Base-by-base conservation (phyloP, 2,888 invertebrate species). In the Synergus itoensis region DNA sequence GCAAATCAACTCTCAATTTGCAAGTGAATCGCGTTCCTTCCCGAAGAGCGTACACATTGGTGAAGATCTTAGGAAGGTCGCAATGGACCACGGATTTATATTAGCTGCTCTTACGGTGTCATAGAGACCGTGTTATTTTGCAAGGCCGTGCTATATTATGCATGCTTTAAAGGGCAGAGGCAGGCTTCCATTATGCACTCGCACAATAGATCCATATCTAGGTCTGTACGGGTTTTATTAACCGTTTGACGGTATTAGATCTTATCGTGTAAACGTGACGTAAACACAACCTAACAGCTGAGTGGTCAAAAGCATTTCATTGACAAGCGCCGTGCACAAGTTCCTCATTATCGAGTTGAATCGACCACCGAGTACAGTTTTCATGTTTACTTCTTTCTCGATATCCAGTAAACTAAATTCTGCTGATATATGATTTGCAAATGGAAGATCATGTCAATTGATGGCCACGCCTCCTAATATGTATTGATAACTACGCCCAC, bases 201-300 rank as follows among this genome's bases (percentile, higher is more conserved):
- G 86, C 84, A 88, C 87, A 89, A 89, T 89, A 85, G 86, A 88
- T 88, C 86, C 86, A 80, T 88, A 89, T 90, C 87, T 90, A 88
- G 87, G 88, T 88, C 87, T 86, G 84, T 84, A 83, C 84, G 79
- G 84, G 87, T 88, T 89, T 90, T 88, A 89, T 91, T 88, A 88
- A 88, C 88, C 87, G 86, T 88, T 88, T 88, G 86, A 88, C 86
- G 84, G 84, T 83, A 84, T 83, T 83, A 81, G 84, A 85, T 86
- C 86, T 86, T 86, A 84, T 84, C 85, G 86, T 82, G 81, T 82
- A 84, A 87, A 86, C 83, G 85, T 86, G 86, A 85, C 86, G 84
- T 87, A 88, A 88, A 86, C 85, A 86, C 79, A 82, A 80, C 82
- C 80, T 76, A 21, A 62, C 77, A 73, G 53, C 28, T 21, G 28